Evolutionary conservation across 2,797 vertebrate genomes (phyloP).

Genomic region (Astyanax mexicanus): DNA sequence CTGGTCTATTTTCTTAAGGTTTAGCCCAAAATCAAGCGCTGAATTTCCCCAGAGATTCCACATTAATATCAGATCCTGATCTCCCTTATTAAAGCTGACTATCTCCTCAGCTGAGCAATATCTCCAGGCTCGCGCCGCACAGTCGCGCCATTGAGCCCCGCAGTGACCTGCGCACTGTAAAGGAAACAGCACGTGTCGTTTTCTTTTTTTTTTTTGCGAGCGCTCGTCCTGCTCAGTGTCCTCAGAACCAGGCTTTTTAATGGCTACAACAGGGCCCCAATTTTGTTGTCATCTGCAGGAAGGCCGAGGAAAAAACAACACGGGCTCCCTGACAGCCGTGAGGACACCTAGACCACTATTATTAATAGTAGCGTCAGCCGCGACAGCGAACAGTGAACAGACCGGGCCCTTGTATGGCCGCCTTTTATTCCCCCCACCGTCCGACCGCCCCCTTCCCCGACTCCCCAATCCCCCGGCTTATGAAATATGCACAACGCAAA

Average conservation of each 20-base stretch:
- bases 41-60: slow-evolving; percentile 42
- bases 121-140: slow-evolving; percentile 58
- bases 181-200: slow-evolving; percentile 75
- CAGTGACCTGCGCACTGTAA: slow-evolving; percentile 77
- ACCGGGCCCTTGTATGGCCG: slow-evolving; percentile 76
- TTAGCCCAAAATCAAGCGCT: slow-evolving; percentile 18
- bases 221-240: slow-evolving; percentile 74
- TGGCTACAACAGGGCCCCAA: slow-evolving; percentile 72
- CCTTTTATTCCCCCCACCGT: slow-evolving; percentile 77
- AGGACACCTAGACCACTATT: slow-evolving; percentile 77
- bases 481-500: slow-evolving; percentile 87
- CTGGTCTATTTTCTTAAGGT: slow-evolving; percentile 9
- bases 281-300: slow-evolving; percentile 84
- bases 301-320: slow-evolving; percentile 70
- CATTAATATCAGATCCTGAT: slow-evolving; percentile 35
- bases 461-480: slow-evolving; percentile 74
- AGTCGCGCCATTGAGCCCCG: slow-evolving; percentile 62
- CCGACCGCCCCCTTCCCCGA: slow-evolving; percentile 65
- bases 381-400: slow-evolving; percentile 86
- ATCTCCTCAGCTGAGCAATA: slow-evolving; percentile 46
- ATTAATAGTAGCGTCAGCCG: slow-evolving; percentile 81
- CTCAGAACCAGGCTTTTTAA: slow-evolving; percentile 61
- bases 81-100: slow-evolving; percentile 50
- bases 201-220: too few species aligned
- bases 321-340: slow-evolving; percentile 75